phyloP scores from a whole-genome alignment of 1,140 invertebrate genomes.

The Wiebesia pumilae region DNA sequence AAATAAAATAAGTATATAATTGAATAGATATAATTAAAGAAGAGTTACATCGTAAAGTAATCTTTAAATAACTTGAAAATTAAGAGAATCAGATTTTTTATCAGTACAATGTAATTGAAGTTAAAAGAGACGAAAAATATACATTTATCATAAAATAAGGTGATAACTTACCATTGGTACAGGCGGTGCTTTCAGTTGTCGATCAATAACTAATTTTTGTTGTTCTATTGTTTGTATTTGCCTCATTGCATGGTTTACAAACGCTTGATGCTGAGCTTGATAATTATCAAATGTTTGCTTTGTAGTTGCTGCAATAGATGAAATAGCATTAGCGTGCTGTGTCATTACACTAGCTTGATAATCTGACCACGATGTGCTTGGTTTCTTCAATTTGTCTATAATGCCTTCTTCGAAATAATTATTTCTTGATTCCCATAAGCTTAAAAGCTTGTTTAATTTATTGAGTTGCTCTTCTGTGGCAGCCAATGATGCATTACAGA shows the following conservation, averaged over 20 bases:
- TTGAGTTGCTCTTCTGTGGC: slow-evolving; percentile 90
- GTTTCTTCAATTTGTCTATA: slow-evolving; percentile 89
- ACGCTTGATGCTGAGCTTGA: slow-evolving; percentile 96
- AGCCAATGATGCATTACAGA: slow-evolving; percentile 91
- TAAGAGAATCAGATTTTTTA: no score
- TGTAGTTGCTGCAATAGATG: slow-evolving; percentile 83
- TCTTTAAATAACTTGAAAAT: no score
- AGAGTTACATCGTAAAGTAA: no score
- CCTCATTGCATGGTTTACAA: slow-evolving; percentile 91
- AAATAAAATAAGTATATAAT: no score
- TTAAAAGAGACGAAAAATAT: no score
- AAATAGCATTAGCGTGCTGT: slow-evolving; percentile 84
- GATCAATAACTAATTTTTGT: slow-evolving; percentile 84
- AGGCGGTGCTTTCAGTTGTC: slow-evolving; percentile 76
- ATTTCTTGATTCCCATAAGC: slow-evolving; percentile 96
- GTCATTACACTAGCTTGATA: slow-evolving; percentile 89
- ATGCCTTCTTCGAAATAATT: slow-evolving; percentile 93
- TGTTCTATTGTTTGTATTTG: slow-evolving; percentile 90
- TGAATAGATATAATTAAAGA: no score
- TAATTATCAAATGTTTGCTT: slow-evolving; percentile 87
- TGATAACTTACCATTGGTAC: slow-evolving; percentile 60
- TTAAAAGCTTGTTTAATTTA: slow-evolving; percentile 93
- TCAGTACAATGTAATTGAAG: no score
- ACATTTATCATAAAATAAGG: no score
- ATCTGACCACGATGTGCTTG: slow-evolving; percentile 86